Base-by-base conservation (phyloP, 2,888 invertebrate genomes). In the Melikaiella ostensackeni region DNA sequence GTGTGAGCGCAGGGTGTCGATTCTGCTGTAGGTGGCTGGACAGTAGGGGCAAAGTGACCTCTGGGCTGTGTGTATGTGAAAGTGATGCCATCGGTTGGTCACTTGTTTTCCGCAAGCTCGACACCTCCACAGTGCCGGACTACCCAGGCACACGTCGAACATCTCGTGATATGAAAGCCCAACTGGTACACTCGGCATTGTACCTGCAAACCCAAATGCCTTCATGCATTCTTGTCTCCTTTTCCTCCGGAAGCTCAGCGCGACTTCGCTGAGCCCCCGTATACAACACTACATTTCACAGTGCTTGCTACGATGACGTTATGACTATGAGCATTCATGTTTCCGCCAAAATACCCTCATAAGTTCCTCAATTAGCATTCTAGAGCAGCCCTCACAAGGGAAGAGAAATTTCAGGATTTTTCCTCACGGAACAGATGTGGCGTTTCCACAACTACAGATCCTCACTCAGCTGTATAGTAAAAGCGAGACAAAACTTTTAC, bases 41-140 rank as follows among this genome's bases (percentile, higher is more conserved):
- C 97, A 97, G 92, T 96, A 96, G 81, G 96, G 96, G 92, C 97
- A 97, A 88, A 94, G 94, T 85, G 95, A 96, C 87, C 96, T 94
- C 92, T 95, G 95, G 84, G 96, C 94, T 80, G 95, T 96, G 92
- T 97, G 96, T 87, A 95, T 96, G 92, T 96, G 96, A 93, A 94
- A 96, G 93, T 97, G 96, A 92, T 97, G 96, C 96, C 96, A 97
- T 92, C 96, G 94, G 93, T 96, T 97, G 91, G 96, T 96, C 84
- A 96, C 96, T 93, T 96, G 95, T 93, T 96, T 97, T 92, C 96
- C 95, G 93, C 96, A 96, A 55, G 95, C 94, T 90, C 95, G 95
- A 92, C 96, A 96, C 90, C 95, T 95, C 96, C 96, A 96, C 90
- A 96, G 93, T 83, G 95, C 94, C 75, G 95, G 94, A 86, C 95